Evolutionary conservation across 2,797 vertebrate genomes (phyloP), one percentile per base, ranked within the genome.

Genomic region (Sebastes vulpes): DNA sequence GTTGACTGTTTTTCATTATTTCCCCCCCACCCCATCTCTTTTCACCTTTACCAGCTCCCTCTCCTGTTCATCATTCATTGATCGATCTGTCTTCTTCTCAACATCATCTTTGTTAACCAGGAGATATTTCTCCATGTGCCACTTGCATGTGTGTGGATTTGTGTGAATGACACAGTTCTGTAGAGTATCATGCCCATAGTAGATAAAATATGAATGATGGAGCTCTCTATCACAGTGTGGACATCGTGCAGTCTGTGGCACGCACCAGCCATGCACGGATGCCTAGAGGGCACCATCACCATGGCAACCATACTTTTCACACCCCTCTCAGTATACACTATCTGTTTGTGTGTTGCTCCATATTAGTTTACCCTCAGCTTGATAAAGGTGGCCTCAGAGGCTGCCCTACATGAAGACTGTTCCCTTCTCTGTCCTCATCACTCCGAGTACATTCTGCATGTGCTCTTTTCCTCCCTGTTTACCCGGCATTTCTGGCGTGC

Each of bases 241-340:
- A 60, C 78, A 76, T 70, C 2, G 35, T 69, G 71, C 65, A 84
- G 61, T 74, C 54, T 48, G 77, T 72, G 75, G 56, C 75, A 87
- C 60, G 23, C 82, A 70, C 66, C 72, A 81, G 70, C 54, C 70
- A 53, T 81, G 75, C 82, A 84, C 68, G 11, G 42, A 23, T 61
- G 68, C 82, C 83, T 80, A 9, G 35, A 81, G 89, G 89, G 77
- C 77, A 71, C 60, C 26, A 66, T 94, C 85, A 38, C 90, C 85
- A 94, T 93, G 89, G 89, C 84, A 93, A 93, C 92, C 50, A 78
- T 83, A 87, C 68, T 89, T 79, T 73, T 85, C 77, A 92, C 89
- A 80, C 78, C 71, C 84, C 29, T 81, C 74, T 76, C 63, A 35
- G 46, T 66, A 25, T 54, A 80, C 67, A 50, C 31, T 82, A 35